Conservation (phyloP, 64 coral and sea anemone genomes). For the Exaiptasia diaphana region DNA sequence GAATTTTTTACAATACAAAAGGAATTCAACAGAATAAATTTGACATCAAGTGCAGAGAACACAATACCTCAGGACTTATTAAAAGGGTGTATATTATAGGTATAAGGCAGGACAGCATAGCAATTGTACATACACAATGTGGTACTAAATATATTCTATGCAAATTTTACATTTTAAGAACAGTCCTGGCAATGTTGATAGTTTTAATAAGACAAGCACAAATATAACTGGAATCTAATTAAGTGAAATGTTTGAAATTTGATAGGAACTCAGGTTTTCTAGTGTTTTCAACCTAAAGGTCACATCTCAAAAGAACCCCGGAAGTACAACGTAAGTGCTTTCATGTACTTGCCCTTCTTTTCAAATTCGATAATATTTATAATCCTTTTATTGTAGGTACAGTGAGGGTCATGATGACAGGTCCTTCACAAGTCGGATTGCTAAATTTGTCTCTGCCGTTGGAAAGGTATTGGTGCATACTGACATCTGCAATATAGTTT, state of each 20-base stretch:
- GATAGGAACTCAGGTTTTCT: conserved; percentile 44
- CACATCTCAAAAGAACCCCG: conserved; percentile 10
- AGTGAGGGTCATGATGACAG: conserved; percentile 88
- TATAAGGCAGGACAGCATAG: no score
- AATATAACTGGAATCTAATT: background rate
- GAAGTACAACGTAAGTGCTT: conserved; percentile 53
- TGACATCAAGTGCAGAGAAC: no score
- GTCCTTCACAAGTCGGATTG: conserved; percentile 74
- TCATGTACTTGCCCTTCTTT: background rate
- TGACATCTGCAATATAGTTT: no score
- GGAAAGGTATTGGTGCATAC: conserved; percentile 95
- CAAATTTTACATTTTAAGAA: no score
- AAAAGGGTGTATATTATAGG: no score
- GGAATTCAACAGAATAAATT: no score
- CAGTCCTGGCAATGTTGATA: no score
- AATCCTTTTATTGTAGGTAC: conserved; percentile 35
- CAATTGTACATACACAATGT: no score
- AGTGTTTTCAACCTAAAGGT: conserved; percentile 54
- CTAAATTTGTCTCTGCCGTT: conserved; percentile 74
- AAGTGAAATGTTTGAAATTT: background rate
- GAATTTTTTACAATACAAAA: no score
- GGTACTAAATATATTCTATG: no score
- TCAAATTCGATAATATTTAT: background rate
- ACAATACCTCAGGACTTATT: no score
- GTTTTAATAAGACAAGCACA: no score